Evolutionary conservation across 53 echinoderm and acorn worm genomes (phyloP).

Genomic region (Hippasteria phrygiana): DNA sequence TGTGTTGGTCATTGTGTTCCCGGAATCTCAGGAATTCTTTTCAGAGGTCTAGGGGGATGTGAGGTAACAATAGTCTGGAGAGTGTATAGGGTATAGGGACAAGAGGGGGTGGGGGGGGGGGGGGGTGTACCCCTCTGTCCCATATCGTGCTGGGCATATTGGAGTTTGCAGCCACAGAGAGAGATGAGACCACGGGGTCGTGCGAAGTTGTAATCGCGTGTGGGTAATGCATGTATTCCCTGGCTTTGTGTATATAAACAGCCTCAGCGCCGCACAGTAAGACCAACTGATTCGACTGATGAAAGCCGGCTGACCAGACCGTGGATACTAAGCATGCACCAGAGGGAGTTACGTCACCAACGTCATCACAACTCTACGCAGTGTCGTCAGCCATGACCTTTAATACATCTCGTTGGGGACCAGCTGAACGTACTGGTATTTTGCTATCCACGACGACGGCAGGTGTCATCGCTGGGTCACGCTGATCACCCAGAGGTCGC

Average conservation of each 20-base stretch:
- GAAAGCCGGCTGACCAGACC: not conserved
- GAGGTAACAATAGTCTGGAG: no score
- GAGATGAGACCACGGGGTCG: not conserved
- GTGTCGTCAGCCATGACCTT: not conserved
- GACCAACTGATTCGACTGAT: slow-evolving; percentile 48
- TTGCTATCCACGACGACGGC: slow-evolving; percentile 33
- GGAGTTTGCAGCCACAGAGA: not conserved
- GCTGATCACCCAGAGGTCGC: not conserved
- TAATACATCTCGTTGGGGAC: not conserved
- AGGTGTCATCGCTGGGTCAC: no score
- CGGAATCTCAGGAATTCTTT: no score
- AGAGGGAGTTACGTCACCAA: not conserved
- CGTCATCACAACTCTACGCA: not conserved
- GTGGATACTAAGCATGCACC: slow-evolving; percentile 1
- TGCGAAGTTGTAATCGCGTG: slow-evolving; percentile 10
- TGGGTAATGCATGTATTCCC: slow-evolving; percentile 47
- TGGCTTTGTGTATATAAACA: slow-evolving; percentile 58
- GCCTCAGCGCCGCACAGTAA: slow-evolving; percentile 20
- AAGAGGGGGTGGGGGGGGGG: no score
- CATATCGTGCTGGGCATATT: not conserved
- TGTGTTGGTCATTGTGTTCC: no score
- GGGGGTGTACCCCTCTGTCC: no score
- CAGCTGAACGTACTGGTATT: slow-evolving; percentile 21
- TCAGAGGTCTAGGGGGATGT: no score
- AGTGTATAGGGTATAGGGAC: no score